Base-by-base conservation (phyloP, 2,113 vertebrate genomes). In the Tringa solitaria region DNA sequence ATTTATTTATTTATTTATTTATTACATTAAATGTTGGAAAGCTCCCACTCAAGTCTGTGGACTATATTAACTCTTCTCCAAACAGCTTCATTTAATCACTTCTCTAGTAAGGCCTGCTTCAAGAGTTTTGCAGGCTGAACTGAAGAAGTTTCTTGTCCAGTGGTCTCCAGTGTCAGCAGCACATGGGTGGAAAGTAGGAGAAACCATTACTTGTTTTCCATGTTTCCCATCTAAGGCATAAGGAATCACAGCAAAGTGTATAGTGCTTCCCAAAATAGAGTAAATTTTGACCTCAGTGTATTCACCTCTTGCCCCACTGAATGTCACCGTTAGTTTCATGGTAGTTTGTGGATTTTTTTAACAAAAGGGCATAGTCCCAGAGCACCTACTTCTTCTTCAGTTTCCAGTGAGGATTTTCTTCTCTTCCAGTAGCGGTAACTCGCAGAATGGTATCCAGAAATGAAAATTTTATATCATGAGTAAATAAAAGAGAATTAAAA, bases 161-260 rank as follows among this genome's bases (percentile, higher is more conserved):
- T 41, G 48, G 8, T 43, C n/a, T 32, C 16, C 57, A 16, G 24
- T 61, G 13, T 19, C 41, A 79, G 46, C 10, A 59, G 45, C 23
- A 63, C 26, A 46, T 28, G 24, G 4, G 8, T 63, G 33, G 33
- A 60, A 57, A 5, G 26, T 69, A 74, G 24, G 10, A 88, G 12
- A 56, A 85, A 27, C 0, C 6, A 21, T 8, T 8, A 11, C 6
- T 0, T 33, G 4, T 43, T 73, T 78, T 43, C 32, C 11, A 4
- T 33, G 23, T 69, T 19, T 59, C 10, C 14, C 18, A 33, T 9
- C 8, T 8, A 5, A 10, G 6, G 2, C 15, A 68, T 35, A 23
- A 73, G 28, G 20, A 92, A 67, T n/a, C 12, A 53, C 23, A 54
- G 4, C 50, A 33, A 67, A 48, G 8, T 21, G 6, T 53, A 17